Evolutionary conservation across 2,113 vertebrate genomes (phyloP).

Genomic region (Sterna hirundo): DNA sequence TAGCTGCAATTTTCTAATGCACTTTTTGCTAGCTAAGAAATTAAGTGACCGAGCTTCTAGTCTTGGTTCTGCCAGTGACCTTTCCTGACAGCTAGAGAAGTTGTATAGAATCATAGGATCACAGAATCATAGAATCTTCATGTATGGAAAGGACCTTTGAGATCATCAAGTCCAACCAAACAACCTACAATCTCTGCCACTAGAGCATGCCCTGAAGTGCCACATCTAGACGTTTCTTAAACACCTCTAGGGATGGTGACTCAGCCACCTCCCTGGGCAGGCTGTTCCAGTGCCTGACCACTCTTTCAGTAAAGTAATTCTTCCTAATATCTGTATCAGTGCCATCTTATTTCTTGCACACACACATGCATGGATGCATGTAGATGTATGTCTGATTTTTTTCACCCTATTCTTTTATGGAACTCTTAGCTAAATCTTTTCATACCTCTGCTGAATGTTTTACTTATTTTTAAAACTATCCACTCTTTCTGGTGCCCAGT

Average conservation of each 20-base stretch:
- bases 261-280: too few relatives aligned
- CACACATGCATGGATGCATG: rapidly evolving
- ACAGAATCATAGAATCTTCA: too few relatives aligned
- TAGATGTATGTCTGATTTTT: background rate
- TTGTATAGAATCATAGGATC: too few relatives aligned
- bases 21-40: background rate
- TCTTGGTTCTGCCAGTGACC: background rate
- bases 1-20: background rate
- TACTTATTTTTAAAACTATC: background rate
- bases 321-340: too few relatives aligned
- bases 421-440: background rate
- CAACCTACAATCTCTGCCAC: too few relatives aligned
- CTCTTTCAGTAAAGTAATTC: too few relatives aligned
- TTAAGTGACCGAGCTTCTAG: background rate
- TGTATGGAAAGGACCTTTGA: too few relatives aligned
- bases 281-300: too few relatives aligned
- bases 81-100: background rate
- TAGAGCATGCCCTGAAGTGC: too few relatives aligned
- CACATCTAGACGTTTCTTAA: too few relatives aligned
- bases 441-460: background rate
- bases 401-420: background rate
- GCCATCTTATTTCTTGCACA: background rate
- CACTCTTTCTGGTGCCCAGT: background rate
- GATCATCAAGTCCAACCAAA: too few relatives aligned
- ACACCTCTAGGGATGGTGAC: too few relatives aligned